Conservation (phyloP, 2,797 vertebrate species). For the Choloepus didactylus region DNA sequence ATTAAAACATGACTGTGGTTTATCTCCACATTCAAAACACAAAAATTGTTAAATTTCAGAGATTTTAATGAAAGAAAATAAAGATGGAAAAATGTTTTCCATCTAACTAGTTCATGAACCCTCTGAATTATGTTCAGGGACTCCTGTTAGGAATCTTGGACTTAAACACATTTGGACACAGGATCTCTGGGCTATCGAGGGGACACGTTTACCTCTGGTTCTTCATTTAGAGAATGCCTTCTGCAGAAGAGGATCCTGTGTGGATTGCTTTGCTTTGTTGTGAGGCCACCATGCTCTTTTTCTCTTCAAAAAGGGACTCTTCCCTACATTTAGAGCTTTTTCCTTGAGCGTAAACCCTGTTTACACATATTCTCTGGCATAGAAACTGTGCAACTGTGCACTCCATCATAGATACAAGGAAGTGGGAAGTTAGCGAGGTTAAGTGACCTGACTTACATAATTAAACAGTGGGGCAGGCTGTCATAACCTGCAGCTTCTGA, state of each 20-base stretch:
- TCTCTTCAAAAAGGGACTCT: not conserved
- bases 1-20: not conserved
- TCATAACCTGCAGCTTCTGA: not conserved
- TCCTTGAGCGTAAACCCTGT: not conserved
- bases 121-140: not conserved
- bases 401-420: not conserved
- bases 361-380: not conserved
- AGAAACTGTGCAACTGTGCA: not conserved
- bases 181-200: not conserved
- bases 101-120: not conserved
- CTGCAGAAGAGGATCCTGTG: not conserved
- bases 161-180: not conserved
- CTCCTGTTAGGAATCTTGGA: not conserved
- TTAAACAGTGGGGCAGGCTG: not conserved
- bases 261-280: not conserved
- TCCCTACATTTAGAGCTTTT: not conserved
- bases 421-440: not conserved
- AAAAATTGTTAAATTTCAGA: not conserved
- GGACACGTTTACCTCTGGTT: not conserved
- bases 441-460: not conserved
- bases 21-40: not conserved
- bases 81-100: not conserved
- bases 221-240: not conserved
- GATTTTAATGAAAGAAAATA: not conserved
- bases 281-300: not conserved